Evolutionary conservation across 2,797 vertebrate genomes (phyloP), one percentile per base, ranked within the genome.

Genomic region (Atherinosoma microstoma): DNA sequence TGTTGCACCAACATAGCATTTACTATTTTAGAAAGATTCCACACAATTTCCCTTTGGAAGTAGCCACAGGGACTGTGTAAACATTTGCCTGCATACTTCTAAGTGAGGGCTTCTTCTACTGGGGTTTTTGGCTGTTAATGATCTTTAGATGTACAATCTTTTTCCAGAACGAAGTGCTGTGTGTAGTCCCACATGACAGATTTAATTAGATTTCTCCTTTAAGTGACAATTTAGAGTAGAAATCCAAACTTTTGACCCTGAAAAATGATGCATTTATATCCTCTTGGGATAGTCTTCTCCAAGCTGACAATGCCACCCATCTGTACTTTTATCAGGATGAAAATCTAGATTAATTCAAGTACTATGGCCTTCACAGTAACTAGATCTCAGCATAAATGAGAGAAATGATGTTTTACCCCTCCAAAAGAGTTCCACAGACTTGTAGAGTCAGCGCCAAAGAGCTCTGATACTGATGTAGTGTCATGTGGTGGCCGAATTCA

Each of bases 71-170:
- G 47, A 49, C 47, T 49, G 7, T 49, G n/a, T 22, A 49, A 10
- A 51, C n/a, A 51, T 51, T 10, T 51, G n/a, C 9, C 24, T 24
- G 10, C 10, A 24, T 24, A 51, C 4, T 1, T 12, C 9, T 51
- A 24, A 51, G 11, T 12, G 4, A 22, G 8, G 22, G 8, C 49
- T 22, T 63, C 22, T 64, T 45, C 29, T 3, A 34, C 12, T 29
- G 22, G 27, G n/a, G 8, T 38, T 62, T 67, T 74, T 45, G 10
- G 35, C 24, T 54, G 49, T 56, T 38, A 32, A 49, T 18, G 38
- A 47, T 20, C 47, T 49, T 69, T 30, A 30, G 29, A 32, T 54
- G 30, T 40, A 20, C 62, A 20, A 42, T 34, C 34, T 29, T 34
- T 49, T 9, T 13, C n/a, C 49, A n/a, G 58, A 64, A n/a, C 45